Conservation (phyloP, 1,140 invertebrate genomes). For the Pissodes strobi region DNA sequence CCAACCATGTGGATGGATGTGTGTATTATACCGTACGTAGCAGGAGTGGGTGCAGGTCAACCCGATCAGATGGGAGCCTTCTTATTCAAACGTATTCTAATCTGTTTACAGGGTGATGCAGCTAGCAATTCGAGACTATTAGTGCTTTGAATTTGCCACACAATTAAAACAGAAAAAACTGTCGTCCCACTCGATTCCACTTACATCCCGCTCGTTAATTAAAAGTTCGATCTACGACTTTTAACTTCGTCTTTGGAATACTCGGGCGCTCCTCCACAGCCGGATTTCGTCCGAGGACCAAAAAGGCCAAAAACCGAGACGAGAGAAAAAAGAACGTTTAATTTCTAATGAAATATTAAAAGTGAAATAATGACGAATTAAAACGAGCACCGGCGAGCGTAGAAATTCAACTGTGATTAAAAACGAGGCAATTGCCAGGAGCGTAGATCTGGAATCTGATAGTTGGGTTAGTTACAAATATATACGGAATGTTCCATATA, state of each 20-base stretch:
- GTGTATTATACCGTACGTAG: constrained; percentile 23
- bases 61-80: too few relatives aligned
- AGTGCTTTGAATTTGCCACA: too few relatives aligned
- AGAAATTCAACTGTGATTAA: constrained; percentile 44
- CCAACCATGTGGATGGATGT: constrained; percentile 24
- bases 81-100: too few relatives aligned
- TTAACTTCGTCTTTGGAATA: constrained; percentile 18
- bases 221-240: constrained; percentile 17
- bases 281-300: constrained; percentile 8
- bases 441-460: constrained; percentile 13
- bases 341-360: constrained; percentile 55
- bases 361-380: constrained; percentile 56
- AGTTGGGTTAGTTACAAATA: too few relatives aligned
- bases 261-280: constrained; percentile 3
- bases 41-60: constrained; percentile 25
- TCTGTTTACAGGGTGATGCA: too few relatives aligned
- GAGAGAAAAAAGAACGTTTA: constrained; percentile 33
- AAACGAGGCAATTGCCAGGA: constrained; percentile 21
- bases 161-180: too few relatives aligned
- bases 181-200: background rate
- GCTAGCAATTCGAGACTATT: too few relatives aligned
- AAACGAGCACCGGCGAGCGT: constrained; percentile 46
- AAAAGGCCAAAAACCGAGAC: constrained; percentile 24
- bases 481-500: too few relatives aligned
- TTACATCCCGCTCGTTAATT: constrained; percentile 16